Evolutionary conservation across 2,113 vertebrate species (phyloP), one percentile per base, ranked within the genome.

Genomic region (Hemicordylus capensis): DNA sequence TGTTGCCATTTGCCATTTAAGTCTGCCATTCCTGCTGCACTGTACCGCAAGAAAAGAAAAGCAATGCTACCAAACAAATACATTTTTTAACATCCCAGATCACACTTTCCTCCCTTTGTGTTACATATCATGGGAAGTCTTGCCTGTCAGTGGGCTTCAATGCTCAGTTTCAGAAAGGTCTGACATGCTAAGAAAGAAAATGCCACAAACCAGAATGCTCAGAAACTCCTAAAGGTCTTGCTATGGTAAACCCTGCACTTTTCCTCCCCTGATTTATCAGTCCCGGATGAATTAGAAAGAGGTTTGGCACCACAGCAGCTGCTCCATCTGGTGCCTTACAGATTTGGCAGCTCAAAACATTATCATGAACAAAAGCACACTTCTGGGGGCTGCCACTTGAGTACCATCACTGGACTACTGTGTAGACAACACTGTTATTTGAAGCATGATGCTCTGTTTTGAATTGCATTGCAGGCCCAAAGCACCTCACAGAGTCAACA

Each of bases 71-170:
- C 85, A 88, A 87, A 9, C 8, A 58, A 82, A 59, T 76, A 22
- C 7, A 80, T 67, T 80, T 84, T 77, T 85, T 78, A 61, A 85
- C 28, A 4, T 90, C 85, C 78, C 44, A 59, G 56, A 42, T 91
- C 61, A 67, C 10, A 4, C 0, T 24, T 82, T 54, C 44, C 64
- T 42, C 72, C n/a, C 39, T 78, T 20, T 48, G 3, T 70, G 54
- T 58, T 83, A 59, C 6, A 67, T 84, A 64, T 83, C 77, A 82
- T 20, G 76, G 80, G 54, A 46, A 76, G 86, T 77, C 75, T 51
- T 75, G 67, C 7, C 76, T 56, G 75, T 83, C 56, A 9, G 4
- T 56, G 26, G 1, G 64, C 86, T 85, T 37, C 76, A n/a, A 17
- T 61, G 73, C 79, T 58, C 17, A 72, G 11, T 77, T 58, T 89